phyloP scores from a whole-genome alignment of 2,113 vertebrate species.

The Paradoxurus hermaphroditus region DNA sequence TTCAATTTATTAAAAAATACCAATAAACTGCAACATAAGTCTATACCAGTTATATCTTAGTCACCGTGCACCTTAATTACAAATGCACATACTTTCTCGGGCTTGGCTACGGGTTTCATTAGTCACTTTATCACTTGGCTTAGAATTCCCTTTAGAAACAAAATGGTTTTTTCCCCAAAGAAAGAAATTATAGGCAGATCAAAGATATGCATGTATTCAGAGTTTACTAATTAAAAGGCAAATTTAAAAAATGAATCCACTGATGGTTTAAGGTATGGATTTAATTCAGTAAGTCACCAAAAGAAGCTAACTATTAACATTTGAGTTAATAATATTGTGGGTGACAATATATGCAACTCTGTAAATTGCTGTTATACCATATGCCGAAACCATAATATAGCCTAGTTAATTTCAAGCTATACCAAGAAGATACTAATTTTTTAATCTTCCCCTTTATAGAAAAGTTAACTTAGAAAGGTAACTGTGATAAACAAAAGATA shows the following conservation, averaged over 20 bases:
- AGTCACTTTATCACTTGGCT: background rate
- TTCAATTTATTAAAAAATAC: conserved; percentile 21
- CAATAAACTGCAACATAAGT: background rate
- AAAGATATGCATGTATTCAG: background rate
- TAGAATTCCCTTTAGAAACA: conserved; percentile 27
- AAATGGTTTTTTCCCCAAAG: background rate
- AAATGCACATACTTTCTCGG: background rate
- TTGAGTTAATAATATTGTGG: background rate
- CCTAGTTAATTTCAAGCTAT: background rate
- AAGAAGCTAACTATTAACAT: background rate
- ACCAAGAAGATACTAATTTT: background rate
- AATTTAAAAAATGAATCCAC: background rate
- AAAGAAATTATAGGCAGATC: background rate
- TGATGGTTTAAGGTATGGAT: background rate
- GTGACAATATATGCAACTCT: background rate
- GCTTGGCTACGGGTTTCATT: background rate
- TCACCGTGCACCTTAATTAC: conserved; percentile 18
- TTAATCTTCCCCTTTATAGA: background rate
- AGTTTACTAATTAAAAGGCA: background rate
- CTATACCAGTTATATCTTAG: background rate
- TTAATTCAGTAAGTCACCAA: conserved; percentile 23
- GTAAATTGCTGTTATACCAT: background rate
- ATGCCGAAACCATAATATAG: background rate
- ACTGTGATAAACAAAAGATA: background rate
- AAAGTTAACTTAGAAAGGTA: conserved; percentile 12